These are phyloP conservation scores for Drosophila longiperda DNA, from an alignment of 2,888 invertebrate genomes.

Conservation along the genomic window DNA sequence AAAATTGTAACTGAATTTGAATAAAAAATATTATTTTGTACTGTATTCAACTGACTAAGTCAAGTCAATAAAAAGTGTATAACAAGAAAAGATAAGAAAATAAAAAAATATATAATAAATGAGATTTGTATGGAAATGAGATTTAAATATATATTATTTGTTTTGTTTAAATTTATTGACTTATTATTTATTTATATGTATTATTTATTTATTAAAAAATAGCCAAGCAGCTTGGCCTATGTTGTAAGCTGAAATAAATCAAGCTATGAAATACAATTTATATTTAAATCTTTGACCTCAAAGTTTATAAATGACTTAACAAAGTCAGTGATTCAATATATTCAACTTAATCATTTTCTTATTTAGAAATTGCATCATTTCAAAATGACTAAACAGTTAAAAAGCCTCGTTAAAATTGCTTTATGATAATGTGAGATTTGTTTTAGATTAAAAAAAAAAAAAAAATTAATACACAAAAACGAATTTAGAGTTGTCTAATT, in stretches of 20 bases:
- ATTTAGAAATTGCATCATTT: background rate
- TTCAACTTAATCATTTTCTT: background rate
- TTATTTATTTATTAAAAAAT: background rate
- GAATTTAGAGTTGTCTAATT: background rate
- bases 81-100: background rate
- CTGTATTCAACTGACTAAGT: background rate
- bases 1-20: background rate
- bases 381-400: background rate
- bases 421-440: background rate
- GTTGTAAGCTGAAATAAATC: background rate
- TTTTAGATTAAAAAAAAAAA: no score
- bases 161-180: no score
- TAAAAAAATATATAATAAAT: background rate
- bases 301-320: background rate
- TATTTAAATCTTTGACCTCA: background rate
- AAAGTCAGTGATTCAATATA: background rate
- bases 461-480: background rate
- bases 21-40: background rate
- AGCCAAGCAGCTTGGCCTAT: background rate
- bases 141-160: background rate
- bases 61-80: background rate
- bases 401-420: background rate
- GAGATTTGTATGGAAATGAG: background rate
- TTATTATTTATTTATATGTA: no score
- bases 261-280: background rate